A percentile compares a stretch with the other conserved stretches of the same genome.
phyloP scores from a whole-genome alignment of 2,113 vertebrate genomes.

The Lasiurus borealis region DNA sequence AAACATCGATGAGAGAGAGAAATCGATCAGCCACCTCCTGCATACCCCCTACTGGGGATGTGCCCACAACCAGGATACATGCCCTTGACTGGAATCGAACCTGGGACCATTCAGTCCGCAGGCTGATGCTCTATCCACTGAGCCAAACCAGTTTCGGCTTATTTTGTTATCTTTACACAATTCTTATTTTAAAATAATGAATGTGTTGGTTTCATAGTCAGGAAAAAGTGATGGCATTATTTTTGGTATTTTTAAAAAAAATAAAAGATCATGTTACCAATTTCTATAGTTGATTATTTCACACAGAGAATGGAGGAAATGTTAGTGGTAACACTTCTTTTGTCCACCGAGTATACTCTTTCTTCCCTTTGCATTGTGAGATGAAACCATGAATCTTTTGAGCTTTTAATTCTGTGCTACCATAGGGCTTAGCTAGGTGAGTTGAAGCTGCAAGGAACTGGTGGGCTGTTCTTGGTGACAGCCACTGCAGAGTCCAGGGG shows the following conservation, averaged over 20 bases:
- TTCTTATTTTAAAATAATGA: constrained; percentile 29
- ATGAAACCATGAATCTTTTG: not conserved
- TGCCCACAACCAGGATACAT: too few species aligned
- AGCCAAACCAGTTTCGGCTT: too few species aligned
- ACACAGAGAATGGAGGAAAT: not conserved
- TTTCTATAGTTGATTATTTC: not conserved
- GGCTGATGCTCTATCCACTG: too few species aligned
- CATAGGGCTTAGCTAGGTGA: not conserved
- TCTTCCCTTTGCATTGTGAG: not conserved
- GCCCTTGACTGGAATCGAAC: too few species aligned
- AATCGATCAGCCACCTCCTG: too few species aligned
- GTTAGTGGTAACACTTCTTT: not conserved
- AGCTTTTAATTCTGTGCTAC: not conserved
- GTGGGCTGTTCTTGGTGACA: not conserved
- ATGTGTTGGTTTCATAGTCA: not conserved
- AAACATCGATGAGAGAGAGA: too few species aligned
- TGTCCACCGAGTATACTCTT: not conserved
- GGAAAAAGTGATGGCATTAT: not conserved
- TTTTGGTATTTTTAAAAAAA: constrained; percentile 12
- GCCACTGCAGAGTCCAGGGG: not conserved
- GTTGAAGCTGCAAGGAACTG: not conserved
- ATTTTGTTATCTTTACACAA: not conserved
- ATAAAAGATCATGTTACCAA: not conserved
- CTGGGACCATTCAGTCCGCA: too few species aligned
- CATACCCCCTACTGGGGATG: too few species aligned